phyloP scores from a whole-genome alignment of 2,888 invertebrate species.

The Apamea monoglypha region DNA sequence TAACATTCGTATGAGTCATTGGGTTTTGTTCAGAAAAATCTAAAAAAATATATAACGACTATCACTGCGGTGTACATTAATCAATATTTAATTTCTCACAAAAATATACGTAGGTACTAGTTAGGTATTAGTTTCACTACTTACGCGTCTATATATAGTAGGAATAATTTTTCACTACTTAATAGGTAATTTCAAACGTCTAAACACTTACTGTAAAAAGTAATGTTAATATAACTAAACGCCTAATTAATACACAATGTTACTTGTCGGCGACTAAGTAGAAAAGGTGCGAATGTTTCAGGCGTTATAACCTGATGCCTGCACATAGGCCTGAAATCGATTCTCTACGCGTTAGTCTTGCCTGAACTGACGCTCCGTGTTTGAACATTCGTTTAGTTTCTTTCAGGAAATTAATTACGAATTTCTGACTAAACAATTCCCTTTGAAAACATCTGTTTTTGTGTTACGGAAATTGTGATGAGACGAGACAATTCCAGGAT shows the following conservation, averaged over 20 bases:
- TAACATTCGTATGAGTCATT: constrained; percentile 39
- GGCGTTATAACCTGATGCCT: constrained; percentile 55
- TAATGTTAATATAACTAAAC: constrained; percentile 39
- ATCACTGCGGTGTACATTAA: constrained; percentile 2
- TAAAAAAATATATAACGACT: neutral
- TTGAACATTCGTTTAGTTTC: constrained; percentile 64
- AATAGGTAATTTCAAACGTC: neutral
- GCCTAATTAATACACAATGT: constrained; percentile 60
- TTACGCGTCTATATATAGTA: constrained; percentile 17
- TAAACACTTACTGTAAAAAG: neutral
- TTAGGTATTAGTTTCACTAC: constrained; percentile 3
- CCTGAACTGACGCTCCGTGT: constrained; percentile 66
- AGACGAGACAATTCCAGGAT: neutral
- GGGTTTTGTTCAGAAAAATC: neutral
- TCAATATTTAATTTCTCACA: constrained; percentile 5
- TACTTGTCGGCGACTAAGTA: constrained; percentile 43
- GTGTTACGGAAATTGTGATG: neutral
- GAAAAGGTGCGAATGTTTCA: constrained; percentile 65
- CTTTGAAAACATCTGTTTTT: neutral
- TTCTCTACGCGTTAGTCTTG: constrained; percentile 75
- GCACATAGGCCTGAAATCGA: constrained; percentile 72
- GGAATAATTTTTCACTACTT: constrained; percentile 15
- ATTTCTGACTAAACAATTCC: constrained; percentile 24
- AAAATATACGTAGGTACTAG: neutral
- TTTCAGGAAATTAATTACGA: constrained; percentile 60